Percentiles rank a stretch among this genome's conserved stretches.
phyloP scores from a whole-genome alignment of 2,113 vertebrate species.

The Dromaius novaehollandiae region DNA sequence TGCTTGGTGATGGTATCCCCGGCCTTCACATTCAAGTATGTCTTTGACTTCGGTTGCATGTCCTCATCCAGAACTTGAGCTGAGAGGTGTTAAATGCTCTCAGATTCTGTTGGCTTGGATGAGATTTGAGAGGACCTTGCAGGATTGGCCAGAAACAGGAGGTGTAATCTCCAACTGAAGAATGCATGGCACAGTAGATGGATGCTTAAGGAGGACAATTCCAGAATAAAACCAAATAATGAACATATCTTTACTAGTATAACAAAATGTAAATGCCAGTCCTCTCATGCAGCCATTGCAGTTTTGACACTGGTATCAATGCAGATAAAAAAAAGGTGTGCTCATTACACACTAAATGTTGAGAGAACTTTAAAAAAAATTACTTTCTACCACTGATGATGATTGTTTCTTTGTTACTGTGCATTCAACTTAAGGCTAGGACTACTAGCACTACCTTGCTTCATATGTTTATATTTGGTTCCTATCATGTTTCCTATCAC shows the following conservation, averaged over 20 bases:
- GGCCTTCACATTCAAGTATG: fast-evolving
- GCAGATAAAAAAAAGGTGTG: not conserved
- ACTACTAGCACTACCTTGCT: not conserved
- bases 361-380: not conserved
- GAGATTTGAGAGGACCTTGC: not conserved
- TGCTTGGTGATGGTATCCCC: not conserved
- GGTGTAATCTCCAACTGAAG: not conserved
- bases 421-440: not conserved
- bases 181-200: not conserved
- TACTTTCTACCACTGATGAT: not conserved
- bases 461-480: not conserved
- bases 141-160: not conserved
- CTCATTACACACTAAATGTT: not conserved
- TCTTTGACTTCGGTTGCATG: fast-evolving
- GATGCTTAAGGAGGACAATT: not conserved
- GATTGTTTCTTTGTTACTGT: not conserved
- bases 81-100: not conserved
- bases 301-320: not conserved
- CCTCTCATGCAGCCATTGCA: not conserved
- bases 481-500: not conserved
- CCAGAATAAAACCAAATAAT: not conserved
- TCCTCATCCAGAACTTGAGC: not conserved
- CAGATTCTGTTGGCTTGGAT: not conserved
- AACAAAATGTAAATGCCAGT: not conserved
- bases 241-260: not conserved